Conservation (phyloP, 1,140 invertebrate species). For the Augochlora pura region DNA sequence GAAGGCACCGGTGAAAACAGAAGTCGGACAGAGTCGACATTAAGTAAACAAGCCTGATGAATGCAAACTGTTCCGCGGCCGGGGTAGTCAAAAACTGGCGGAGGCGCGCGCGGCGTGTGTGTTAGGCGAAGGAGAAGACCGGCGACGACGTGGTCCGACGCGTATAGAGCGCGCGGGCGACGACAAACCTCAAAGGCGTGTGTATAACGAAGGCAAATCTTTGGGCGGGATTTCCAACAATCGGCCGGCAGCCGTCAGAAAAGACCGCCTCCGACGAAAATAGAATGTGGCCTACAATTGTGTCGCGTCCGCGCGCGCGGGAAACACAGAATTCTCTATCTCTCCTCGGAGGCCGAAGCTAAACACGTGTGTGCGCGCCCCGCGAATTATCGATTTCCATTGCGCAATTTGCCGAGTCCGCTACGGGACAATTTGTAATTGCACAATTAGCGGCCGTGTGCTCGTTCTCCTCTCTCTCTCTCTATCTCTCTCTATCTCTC, state of each 20-base stretch:
- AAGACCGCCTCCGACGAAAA: conserved; percentile 18
- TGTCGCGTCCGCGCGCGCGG: conserved; percentile 24
- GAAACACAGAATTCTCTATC: conserved; percentile 12
- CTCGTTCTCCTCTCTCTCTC: background rate
- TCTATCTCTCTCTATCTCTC: too few species aligned
- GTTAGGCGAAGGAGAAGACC: too few species aligned
- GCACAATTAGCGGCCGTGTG: background rate
- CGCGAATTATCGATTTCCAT: conserved; percentile 23
- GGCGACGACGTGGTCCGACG: too few species aligned
- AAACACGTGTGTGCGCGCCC: conserved; percentile 31
- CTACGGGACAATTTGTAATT: background rate
- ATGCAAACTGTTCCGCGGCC: conserved; percentile 11
- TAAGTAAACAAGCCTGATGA: conserved; percentile 34
- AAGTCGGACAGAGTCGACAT: conserved; percentile 9
- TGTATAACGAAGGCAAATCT: conserved; percentile 15
- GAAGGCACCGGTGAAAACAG: conserved; percentile 20
- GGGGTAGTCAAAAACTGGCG: background rate
- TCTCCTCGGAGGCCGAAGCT: conserved; percentile 35
- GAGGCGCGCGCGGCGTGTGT: too few species aligned
- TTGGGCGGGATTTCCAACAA: conserved; percentile 27
- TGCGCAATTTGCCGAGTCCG: background rate
- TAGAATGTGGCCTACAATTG: conserved; percentile 48
- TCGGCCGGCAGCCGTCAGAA: background rate
- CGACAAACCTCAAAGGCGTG: conserved; percentile 8
- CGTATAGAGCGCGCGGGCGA: too few species aligned